phyloP scores from a whole-genome alignment of 2,113 vertebrate genomes.

The Zosterops hypoxanthus region DNA sequence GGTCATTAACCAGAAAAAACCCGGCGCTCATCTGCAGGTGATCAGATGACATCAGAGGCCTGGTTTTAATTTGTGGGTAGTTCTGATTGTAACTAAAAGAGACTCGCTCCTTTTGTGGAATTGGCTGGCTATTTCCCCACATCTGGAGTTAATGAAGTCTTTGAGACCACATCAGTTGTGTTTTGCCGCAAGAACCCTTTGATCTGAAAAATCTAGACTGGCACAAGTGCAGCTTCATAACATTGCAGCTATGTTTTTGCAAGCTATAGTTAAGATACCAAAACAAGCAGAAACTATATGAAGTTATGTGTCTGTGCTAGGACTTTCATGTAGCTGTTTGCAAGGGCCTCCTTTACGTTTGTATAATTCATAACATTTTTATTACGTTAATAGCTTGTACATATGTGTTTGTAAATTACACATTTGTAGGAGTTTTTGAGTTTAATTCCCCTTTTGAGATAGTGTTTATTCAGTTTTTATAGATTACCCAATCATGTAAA shows the following conservation, averaged over 20 bases:
- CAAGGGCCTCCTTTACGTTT: conserved; percentile 21
- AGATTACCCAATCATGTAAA: not conserved
- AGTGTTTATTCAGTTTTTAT: conserved; percentile 18
- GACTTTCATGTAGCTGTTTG: conserved; percentile 57
- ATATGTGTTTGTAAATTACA: conserved; percentile 26
- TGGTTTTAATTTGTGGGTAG: conserved; percentile 87
- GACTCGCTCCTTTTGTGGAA: conserved; percentile 79
- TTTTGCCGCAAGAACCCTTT: conserved; percentile 85
- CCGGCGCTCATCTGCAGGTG: conserved; percentile 78
- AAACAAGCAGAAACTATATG: conserved; percentile 62
- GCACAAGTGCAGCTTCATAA: conserved; percentile 83
- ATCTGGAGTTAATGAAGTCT: conserved; percentile 94
- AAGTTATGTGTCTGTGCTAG: conserved; percentile 54
- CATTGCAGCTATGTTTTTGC: conserved; percentile 75
- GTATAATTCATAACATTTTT: conserved; percentile 60
- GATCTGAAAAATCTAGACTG: conserved; percentile 85
- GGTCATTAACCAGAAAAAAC: conserved; percentile 72
- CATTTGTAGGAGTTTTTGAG: not conserved
- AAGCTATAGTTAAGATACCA: conserved; percentile 72
- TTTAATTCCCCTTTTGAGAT: conserved; percentile 17
- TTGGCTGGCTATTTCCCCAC: conserved; percentile 78
- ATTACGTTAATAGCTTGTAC: conserved; percentile 49
- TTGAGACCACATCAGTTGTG: conserved; percentile 90
- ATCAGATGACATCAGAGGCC: conserved; percentile 79
- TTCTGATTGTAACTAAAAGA: conserved; percentile 79